Evolutionary conservation across 2,888 invertebrate species (phyloP), one percentile per base, ranked within the genome.

Genomic region (Terebella lapidaria): DNA sequence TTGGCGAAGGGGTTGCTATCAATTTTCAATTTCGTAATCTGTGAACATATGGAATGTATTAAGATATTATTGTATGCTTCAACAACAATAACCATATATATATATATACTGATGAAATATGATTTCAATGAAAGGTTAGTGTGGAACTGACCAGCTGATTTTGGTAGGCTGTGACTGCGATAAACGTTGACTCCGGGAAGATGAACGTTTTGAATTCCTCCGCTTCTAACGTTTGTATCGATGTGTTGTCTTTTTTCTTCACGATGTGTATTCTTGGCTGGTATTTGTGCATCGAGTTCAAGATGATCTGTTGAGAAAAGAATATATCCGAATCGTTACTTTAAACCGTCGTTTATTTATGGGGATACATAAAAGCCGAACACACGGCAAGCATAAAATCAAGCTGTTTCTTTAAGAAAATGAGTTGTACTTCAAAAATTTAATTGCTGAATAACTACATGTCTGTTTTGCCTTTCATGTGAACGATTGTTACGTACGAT

Each of bases 201-300:
- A 95, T 89, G 83, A 91, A 97, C 20, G 60, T 62, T 84, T 91
- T 93, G 58, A 64, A 58, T 80, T 94, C 91, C 81, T 95, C 92
- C 10, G 49, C 49, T 10, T 49, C 49, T 22, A 49, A 24, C 5
- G 5, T 49, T 24, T 49, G 49, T 49, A 61, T 24, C 3, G 54
- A 42, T 5, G 49, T 24, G 30, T 24, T 53, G 54, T 54, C 58
- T 26, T 35, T 42, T 20, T 30, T 87, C 73, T 92, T 88, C 62
- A 99, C 93, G 77, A 99, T 84, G 83, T 99, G 97, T 79, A 99
- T 93, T 69, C 97, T 86, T 1, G 99, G 99, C 81, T 99, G 97
- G 82, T 99, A 99, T 76, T 94, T 91, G 85, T 99, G 97, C 99
- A 99, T 99, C 52, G 97, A 97, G 82, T 99, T 99, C 67, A 99